Evolutionary conservation across 1,140 invertebrate species (phyloP).

Genomic region (Caenorhabditis elegans): WBcel235 BX284603.4:2876501-2877000

Average conservation of each 20-base stretch:
- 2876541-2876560: too few relatives aligned
- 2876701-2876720: slow-evolving; percentile 14
- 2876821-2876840: slow-evolving; percentile 4
- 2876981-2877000: background rate
- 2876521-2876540: too few relatives aligned
- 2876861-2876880: slow-evolving; percentile 5
- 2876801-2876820: background rate
- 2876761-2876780: background rate
- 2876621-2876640: too few relatives aligned
- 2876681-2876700: slow-evolving; percentile 28
- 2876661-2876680: slow-evolving; percentile 34
- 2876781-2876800: slow-evolving; percentile 23
- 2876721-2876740: slow-evolving; percentile 15
- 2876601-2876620: too few relatives aligned
- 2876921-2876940: background rate
- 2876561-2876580: too few relatives aligned
- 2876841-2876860: slow-evolving; percentile 23
- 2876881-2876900: background rate
- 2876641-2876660: background rate
- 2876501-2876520: too few relatives aligned
- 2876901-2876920: background rate
- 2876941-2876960: background rate
- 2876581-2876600: too few relatives aligned
- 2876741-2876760: background rate
- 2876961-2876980: background rate